Evolutionary conservation across 2,888 invertebrate genomes (phyloP).

Genomic region (Drosophila hawaiiensis): DNA sequence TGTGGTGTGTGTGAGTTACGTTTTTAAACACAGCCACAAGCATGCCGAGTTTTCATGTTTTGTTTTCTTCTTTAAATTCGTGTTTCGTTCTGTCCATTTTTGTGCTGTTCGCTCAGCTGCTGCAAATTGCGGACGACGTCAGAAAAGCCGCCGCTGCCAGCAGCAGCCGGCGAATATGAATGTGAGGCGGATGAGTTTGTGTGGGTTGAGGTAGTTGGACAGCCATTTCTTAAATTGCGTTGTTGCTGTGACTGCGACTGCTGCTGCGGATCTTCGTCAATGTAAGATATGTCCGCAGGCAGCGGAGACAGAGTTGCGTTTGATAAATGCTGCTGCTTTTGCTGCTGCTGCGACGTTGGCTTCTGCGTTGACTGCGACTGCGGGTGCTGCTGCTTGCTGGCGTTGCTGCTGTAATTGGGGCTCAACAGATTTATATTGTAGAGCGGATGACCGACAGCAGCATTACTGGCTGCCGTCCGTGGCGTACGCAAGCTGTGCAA

Average conservation of each 20-base stretch:
- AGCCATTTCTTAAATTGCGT: slow-evolving; percentile 60
- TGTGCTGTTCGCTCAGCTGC: slow-evolving; percentile 38
- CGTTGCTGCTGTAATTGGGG: slow-evolving; percentile 68
- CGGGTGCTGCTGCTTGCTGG: slow-evolving; percentile 57
- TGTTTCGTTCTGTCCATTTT: slow-evolving; percentile 67
- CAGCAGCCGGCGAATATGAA: slow-evolving; percentile 20
- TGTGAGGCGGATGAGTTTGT: slow-evolving; percentile 10
- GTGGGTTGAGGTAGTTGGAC: slow-evolving; percentile 32
- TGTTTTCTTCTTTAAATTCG: slow-evolving; percentile 66
- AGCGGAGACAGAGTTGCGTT: slow-evolving; percentile 82
- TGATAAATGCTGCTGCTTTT: slow-evolving; percentile 57
- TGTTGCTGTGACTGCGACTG: slow-evolving; percentile 67
- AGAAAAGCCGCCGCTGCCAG: slow-evolving; percentile 42
- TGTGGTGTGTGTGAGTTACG: background rate
- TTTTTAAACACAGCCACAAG: background rate
- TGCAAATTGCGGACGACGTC: slow-evolving; percentile 58
- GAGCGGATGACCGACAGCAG: slow-evolving; percentile 67
- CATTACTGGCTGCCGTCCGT: slow-evolving; percentile 86
- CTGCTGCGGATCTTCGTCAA: slow-evolving; percentile 87
- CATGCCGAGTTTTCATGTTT: background rate
- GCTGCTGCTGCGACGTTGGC: slow-evolving; percentile 47
- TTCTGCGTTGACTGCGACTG: slow-evolving; percentile 15
- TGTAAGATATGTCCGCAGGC: slow-evolving; percentile 89
- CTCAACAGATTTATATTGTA: slow-evolving; percentile 82
- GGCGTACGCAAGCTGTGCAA: slow-evolving; percentile 96